Conservation (phyloP, 2,113 vertebrate genomes). For the Orientallactaga bullata region DNA sequence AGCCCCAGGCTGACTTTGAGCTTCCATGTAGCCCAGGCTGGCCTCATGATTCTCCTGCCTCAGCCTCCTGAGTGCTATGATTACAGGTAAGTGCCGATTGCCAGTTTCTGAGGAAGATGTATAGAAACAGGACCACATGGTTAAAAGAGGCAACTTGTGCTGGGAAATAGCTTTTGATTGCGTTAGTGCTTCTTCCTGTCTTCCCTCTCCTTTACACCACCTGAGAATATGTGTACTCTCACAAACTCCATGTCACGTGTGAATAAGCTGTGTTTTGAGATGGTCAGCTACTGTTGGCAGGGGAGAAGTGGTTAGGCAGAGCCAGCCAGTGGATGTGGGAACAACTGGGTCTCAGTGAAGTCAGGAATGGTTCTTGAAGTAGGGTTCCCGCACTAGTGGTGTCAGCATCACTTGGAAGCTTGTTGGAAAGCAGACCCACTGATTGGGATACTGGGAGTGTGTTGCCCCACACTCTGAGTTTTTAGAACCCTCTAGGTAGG, state of each 20-base stretch:
- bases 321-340: not conserved
- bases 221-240: not conserved
- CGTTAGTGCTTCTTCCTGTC: not conserved
- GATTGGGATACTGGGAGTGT: not conserved
- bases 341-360: not conserved
- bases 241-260: not conserved
- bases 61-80: not conserved
- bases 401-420: not conserved
- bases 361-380: not conserved
- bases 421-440: not conserved
- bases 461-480: not conserved
- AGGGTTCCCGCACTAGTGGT: not conserved
- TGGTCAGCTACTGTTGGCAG: not conserved
- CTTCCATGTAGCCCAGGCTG: not conserved
- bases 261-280: not conserved
- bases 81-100: not conserved
- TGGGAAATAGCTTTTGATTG: not conserved
- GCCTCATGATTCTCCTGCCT: not conserved
- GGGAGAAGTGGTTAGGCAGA: not conserved
- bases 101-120: not conserved
- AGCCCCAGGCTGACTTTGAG: not conserved
- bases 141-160: not conserved
- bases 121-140: not conserved
- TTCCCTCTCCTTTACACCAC: not conserved
- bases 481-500: not conserved